Evolutionary conservation across 2,888 invertebrate genomes (phyloP).

Genomic region (Perdita meconis): DNA sequence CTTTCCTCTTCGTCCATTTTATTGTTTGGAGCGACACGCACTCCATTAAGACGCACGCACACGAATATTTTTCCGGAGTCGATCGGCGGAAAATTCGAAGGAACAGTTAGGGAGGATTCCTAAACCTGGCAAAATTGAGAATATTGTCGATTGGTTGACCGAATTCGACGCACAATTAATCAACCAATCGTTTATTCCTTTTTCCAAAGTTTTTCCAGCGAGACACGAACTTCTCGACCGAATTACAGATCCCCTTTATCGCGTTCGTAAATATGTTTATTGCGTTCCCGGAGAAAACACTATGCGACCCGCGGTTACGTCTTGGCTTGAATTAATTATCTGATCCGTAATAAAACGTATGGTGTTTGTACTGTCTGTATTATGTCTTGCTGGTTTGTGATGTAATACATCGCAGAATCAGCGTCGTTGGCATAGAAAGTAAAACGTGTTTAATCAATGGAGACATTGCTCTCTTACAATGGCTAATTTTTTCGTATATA

Average conservation of each 20-base stretch:
- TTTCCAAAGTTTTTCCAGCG: slow-evolving; percentile 51
- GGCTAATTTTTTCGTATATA: slow-evolving; percentile 40
- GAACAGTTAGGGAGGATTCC: slow-evolving; percentile 35
- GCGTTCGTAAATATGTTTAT: slow-evolving; percentile 31
- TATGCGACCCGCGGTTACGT: slow-evolving; percentile 21
- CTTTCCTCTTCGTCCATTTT: slow-evolving; percentile 6
- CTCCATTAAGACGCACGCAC: slow-evolving; percentile 3
- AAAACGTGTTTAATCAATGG: slow-evolving; percentile 67
- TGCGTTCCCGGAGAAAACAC: slow-evolving; percentile 31
- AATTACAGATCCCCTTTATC: slow-evolving; percentile 43
- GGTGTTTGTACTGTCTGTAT: slow-evolving; percentile 18
- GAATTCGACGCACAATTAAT: slow-evolving; percentile 41
- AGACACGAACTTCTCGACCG: slow-evolving; percentile 21
- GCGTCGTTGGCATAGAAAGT: slow-evolving; percentile 62
- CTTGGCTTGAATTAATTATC: slow-evolving; percentile 27
- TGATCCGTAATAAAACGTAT: slow-evolving; percentile 26
- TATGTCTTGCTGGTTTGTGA: slow-evolving; percentile 32
- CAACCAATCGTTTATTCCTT: slow-evolving; percentile 46
- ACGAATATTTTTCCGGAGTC: slow-evolving; percentile 22
- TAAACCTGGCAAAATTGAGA: slow-evolving; percentile 31
- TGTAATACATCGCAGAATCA: slow-evolving; percentile 49
- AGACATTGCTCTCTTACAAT: slow-evolving; percentile 50
- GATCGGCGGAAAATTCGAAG: slow-evolving; percentile 44
- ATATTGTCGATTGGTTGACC: slow-evolving; percentile 40
- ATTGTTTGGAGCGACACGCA: neutral